Conservation (phyloP, 2,888 invertebrate genomes). For the Tachystola acroxantha region DNA sequence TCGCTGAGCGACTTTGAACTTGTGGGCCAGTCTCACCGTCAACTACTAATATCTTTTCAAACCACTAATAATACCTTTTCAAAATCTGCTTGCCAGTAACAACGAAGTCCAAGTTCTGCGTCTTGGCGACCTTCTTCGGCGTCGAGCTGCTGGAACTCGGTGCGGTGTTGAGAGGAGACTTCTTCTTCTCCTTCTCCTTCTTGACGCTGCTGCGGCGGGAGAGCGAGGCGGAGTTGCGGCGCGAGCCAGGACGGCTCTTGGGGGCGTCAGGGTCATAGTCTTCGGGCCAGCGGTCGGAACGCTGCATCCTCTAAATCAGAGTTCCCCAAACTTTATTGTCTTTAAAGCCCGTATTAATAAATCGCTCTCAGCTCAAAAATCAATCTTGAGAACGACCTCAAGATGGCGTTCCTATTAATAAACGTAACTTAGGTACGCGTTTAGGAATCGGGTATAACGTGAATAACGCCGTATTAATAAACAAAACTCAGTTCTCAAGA, state of each 20-base stretch:
- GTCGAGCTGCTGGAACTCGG: conserved; percentile 38
- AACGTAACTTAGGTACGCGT: too few species aligned
- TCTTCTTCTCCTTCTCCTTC: conserved; percentile 34
- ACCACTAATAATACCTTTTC: conserved; percentile 52
- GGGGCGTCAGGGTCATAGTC: conserved; percentile 33
- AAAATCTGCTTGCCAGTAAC: conserved; percentile 60
- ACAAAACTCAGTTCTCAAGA: too few species aligned
- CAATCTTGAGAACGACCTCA: too few species aligned
- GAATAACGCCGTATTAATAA: too few species aligned
- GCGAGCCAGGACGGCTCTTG: conserved; percentile 39
- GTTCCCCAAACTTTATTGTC: too few species aligned
- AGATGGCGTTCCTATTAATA: too few species aligned
- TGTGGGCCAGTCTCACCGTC: too few species aligned
- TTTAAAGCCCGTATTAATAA: too few species aligned
- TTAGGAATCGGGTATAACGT: too few species aligned
- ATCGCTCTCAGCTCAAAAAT: too few species aligned
- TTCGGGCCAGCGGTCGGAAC: conserved; percentile 29
- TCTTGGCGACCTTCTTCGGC: conserved; percentile 41
- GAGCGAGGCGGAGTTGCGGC: conserved; percentile 47
- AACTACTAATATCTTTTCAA: too few species aligned
- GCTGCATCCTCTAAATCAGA: conserved; percentile 23
- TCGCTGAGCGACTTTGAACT: too few species aligned
- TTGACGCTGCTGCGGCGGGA: conserved; percentile 49
- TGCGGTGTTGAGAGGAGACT: conserved; percentile 21
- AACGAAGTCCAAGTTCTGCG: conserved; percentile 47